Evolutionary conservation across 1,140 invertebrate genomes (phyloP).

Genomic region (Arion vulgaris): DNA sequence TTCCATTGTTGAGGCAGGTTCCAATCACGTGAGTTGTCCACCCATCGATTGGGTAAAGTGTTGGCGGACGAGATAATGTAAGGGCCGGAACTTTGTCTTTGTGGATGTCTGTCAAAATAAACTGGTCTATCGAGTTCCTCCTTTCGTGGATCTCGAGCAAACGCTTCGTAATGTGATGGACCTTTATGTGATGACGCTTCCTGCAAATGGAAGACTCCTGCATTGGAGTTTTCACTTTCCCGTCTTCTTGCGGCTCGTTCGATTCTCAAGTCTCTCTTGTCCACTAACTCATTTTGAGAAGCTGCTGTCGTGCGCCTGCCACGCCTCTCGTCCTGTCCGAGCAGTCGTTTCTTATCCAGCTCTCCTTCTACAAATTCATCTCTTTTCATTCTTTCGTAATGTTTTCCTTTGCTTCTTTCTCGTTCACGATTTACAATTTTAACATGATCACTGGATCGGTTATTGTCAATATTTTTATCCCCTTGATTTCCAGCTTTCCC

Average conservation of each 20-base stretch:
- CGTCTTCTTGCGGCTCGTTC: background rate
- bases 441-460: background rate
- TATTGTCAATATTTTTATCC: background rate
- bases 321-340: background rate
- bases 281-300: too few relatives aligned
- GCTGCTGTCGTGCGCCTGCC: background rate
- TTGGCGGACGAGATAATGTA: conserved; percentile 4
- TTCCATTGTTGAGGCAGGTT: background rate
- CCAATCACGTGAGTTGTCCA: background rate
- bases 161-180: background rate
- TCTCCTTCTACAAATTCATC: background rate
- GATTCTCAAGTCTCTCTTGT: background rate
- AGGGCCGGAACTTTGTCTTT: background rate
- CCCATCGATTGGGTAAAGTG: background rate
- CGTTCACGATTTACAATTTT: background rate
- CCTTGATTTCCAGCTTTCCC: background rate
- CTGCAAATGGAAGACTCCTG: background rate
- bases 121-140: background rate
- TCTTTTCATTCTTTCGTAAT: background rate
- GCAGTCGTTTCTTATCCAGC: background rate
- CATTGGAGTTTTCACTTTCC: background rate
- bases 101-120: background rate
- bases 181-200: background rate
- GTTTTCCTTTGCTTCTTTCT: conserved; percentile 1
- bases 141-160: background rate